Base-by-base conservation (phyloP, 2,888 invertebrate species). In the Mylabris sibirica region DNA sequence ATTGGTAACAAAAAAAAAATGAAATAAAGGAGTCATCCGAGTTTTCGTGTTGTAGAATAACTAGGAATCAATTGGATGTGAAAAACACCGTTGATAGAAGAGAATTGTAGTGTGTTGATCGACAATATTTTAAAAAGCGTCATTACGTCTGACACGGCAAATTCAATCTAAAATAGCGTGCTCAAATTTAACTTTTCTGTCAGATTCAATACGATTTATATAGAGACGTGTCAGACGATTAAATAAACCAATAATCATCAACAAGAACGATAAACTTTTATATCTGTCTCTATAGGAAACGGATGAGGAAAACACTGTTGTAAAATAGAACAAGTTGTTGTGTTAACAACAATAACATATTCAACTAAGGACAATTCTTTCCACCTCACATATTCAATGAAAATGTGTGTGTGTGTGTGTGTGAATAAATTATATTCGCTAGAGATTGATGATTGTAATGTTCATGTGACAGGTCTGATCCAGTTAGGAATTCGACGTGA, bases 361-460 rank as follows among this genome's bases (percentile, higher is more conserved):
- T 30, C 30, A 30, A 30, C 30, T 4, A 30, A 30, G 8, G 4
- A 49, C 9, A 9, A 3, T 35, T 35, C 12, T 35, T 30, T 35
- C 12, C 11, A 8, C 12, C 11, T 35, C 35, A 2, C 35, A 12
- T 14, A 14, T 12, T 14, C 38, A 38, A 12, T 12, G 12, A 4
- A 38, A 38, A 38, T 38, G 2, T n/a, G 6, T 14, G 14, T 14
- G 14, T 76, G 74, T n/a, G 11, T 38, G 2, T n/a, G 6, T 69
- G 75, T 75, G 78, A 77, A 79, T 78, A 79, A 76, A 77, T 77
- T 78, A 77, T 78, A 74, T 75, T 72, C 60, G 60, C n/a, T 44
- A 64, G 76, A 80, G 80, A 80, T 80, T 79, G 78, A 80, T 80
- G 77, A 75, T 73, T 75, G 75, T 75, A 74, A 76, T 77, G 76